phyloP scores from a whole-genome alignment of 2,797 vertebrate species.

The Pangasius mekongensis region DNA sequence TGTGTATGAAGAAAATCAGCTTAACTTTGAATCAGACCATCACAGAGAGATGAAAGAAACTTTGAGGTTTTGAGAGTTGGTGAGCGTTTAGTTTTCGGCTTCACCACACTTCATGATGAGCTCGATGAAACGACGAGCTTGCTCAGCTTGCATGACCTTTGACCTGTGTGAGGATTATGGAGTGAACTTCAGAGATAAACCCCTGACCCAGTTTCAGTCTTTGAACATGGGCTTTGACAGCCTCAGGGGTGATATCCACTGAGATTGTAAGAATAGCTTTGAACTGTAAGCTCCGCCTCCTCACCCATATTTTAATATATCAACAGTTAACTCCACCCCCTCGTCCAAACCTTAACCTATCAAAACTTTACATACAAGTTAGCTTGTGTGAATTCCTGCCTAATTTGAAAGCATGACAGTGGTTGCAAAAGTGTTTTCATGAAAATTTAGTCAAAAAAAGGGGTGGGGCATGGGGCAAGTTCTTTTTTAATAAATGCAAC shows the following conservation, averaged over 20 bases:
- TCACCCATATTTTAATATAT: not conserved
- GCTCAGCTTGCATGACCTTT: conserved; percentile 25
- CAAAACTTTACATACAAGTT: not conserved
- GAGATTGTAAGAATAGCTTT: not conserved
- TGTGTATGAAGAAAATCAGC: not conserved
- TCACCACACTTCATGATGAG: not conserved
- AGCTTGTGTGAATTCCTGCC: not conserved
- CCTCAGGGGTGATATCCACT: not conserved
- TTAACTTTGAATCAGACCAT: not conserved
- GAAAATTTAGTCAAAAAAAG: not conserved
- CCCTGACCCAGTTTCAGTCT: not conserved
- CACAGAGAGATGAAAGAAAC: not conserved
- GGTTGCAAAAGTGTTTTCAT: not conserved
- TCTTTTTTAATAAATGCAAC: not conserved
- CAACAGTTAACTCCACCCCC: not conserved
- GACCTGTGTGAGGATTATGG: not conserved
- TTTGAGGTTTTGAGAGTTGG: not conserved
- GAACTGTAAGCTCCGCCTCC: not conserved
- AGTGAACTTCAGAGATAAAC: not conserved
- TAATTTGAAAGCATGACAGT: not conserved
- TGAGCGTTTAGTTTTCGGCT: not conserved
- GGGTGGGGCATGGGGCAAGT: not conserved
- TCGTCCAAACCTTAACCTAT: not conserved
- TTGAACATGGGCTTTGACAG: not conserved
- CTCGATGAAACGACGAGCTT: not conserved